phyloP scores from a whole-genome alignment of 2,113 vertebrate species.

The Clarias magur region DNA sequence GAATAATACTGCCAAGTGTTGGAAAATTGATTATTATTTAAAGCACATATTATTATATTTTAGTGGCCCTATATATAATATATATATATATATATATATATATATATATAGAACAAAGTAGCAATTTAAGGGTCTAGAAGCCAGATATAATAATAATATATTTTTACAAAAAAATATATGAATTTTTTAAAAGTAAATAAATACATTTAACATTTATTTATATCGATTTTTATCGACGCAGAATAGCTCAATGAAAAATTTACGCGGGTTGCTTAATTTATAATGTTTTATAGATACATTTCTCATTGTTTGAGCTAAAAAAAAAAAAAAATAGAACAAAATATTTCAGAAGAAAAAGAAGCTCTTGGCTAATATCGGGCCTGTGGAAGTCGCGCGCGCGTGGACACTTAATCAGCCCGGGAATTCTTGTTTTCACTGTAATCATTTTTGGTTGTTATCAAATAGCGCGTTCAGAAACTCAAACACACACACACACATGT shows the following conservation, averaged over 20 bases:
- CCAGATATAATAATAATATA: no score
- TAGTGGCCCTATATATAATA: background rate
- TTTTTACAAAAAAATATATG: no score
- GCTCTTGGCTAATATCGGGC: background rate
- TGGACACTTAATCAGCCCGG: no score
- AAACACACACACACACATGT: no score
- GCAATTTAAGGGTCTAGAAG: no score
- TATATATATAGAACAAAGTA: no score
- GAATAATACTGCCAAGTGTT: background rate
- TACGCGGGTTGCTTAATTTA: background rate
- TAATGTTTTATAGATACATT: background rate
- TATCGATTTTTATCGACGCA: background rate
- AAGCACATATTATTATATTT: background rate
- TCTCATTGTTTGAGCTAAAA: background rate
- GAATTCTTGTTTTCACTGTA: no score
- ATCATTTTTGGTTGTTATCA: no score
- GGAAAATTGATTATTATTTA: background rate
- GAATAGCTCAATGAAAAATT: background rate
- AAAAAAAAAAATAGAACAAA: background rate
- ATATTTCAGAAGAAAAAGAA: background rate
- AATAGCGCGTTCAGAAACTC: no score
- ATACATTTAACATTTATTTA: background rate
- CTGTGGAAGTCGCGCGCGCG: background rate
- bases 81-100: no score
- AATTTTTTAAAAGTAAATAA: background rate